Evolutionary conservation across 2,888 invertebrate genomes (phyloP), one percentile per base, ranked within the genome.

Genomic region (Amitus sp.): DNA sequence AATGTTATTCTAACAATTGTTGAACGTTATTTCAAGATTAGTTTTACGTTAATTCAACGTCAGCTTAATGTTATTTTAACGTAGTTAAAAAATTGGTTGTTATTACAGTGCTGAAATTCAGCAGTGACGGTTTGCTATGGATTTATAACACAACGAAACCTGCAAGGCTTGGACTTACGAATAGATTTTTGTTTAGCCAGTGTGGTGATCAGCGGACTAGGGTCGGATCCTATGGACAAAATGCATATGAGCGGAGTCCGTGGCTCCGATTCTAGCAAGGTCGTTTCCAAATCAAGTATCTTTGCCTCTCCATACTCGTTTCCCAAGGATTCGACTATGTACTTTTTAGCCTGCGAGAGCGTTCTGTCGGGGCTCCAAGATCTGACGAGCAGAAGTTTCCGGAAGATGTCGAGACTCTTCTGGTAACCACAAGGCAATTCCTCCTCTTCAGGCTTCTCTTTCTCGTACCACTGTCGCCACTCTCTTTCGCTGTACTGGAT

Each of bases 291-390:
- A 82, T 98, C 96, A 18, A 98, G 84, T 66, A 97, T 95, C 69
- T 92, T 91, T 45, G 95, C 93, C 84, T 98, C 96, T 1, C 95
- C 95, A 76, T 94, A 95, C 78, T 93, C 93, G 0, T 88, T 85
- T 0, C 95, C 95, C 19, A 96, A 83, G 0, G 95, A 94, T 84
- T 93, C 94, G 88, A 93, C 89, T 33, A 97, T 92, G 76, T 96
- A 97, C 77, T 90, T 92, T 71, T 92, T 89, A 0, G 97, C 96
- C 83, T 96, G 96, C 0, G 96, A 95, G 28, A 97, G 86, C 0
- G 96, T 96, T 68, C 97, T 86, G 79, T 98, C 97, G 0, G 96
- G 96, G 81, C 96, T 95, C 96, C 96, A 97, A 0, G 93, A 95
- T 71, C 97, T 86, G 49, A 98, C 92, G 0, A 95, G 84, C 13